Percentiles rank a stretch among this genome's conserved stretches.
Conservation (phyloP, 2,888 invertebrate species). For the Leucophenga maculata region DNA sequence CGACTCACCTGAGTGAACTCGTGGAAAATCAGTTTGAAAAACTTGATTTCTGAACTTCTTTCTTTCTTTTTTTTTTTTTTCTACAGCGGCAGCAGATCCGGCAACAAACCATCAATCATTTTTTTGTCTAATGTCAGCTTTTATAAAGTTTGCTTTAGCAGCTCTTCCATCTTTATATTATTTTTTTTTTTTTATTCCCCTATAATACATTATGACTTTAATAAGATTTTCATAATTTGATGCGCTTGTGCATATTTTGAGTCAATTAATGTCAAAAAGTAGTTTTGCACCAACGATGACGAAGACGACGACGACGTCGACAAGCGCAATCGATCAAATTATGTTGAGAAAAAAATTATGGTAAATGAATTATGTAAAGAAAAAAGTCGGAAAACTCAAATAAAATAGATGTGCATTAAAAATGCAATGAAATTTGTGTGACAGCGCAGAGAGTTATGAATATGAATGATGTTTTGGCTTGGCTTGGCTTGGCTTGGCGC, state of each 20-base stretch:
- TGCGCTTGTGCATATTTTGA: constrained; percentile 63
- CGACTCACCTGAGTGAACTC: constrained; percentile 12
- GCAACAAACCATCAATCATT: constrained; percentile 55
- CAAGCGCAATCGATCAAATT: constrained; percentile 20
- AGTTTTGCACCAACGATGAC: constrained; percentile 43
- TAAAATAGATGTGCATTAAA: constrained; percentile 20
- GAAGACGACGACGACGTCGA: background rate
- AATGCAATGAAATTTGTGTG: constrained; percentile 47
- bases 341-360: background rate
- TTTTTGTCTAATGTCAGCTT: constrained; percentile 34
- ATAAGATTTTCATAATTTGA: constrained; percentile 64
- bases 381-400: constrained; percentile 13
- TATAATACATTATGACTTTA: constrained; percentile 49
- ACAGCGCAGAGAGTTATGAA: constrained; percentile 42
- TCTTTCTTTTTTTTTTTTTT: background rate
- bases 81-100: background rate
- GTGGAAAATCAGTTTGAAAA: background rate
- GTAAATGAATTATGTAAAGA: constrained; percentile 1
- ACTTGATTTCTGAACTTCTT: background rate
- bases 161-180: background rate
- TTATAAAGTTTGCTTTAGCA: constrained; percentile 19
- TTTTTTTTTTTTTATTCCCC: background rate
- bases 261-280: constrained; percentile 64
- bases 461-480: constrained; percentile 59
- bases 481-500: background rate